A percentile compares a stretch with the other conserved stretches of the same genome.
Conservation (phyloP, 2,113 vertebrate species). For the Catagonus wagneri region DNA sequence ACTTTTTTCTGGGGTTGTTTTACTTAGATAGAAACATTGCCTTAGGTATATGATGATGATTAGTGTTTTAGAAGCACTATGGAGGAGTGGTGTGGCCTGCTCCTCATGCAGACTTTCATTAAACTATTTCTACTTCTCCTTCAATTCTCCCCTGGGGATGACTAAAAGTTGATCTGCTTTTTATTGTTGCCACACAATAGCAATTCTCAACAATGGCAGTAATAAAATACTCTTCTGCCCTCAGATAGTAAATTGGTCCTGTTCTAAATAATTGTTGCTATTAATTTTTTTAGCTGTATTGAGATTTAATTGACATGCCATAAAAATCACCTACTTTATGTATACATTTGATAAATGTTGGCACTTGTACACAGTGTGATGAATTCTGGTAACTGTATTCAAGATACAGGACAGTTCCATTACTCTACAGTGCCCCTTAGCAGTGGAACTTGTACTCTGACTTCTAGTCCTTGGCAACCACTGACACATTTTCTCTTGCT, state of each 20-base stretch:
- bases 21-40: slow-evolving; percentile 5
- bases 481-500: neutral
- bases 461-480: neutral
- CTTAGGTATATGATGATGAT: neutral
- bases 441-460: neutral
- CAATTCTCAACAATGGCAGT: neutral
- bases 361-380: neutral
- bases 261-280: neutral
- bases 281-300: neutral
- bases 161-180: neutral
- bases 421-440: neutral
- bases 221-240: neutral
- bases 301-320: neutral
- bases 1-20: neutral
- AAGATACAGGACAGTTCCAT: neutral
- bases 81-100: neutral
- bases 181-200: neutral
- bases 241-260: neutral
- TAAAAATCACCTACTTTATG: neutral
- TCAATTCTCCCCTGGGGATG: neutral
- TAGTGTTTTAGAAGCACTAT: neutral
- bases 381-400: neutral
- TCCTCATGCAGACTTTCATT: neutral
- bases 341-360: neutral
- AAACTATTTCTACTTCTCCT: neutral